Conservation (phyloP, 2,888 invertebrate species). For the Exocentrus adspersus region DNA sequence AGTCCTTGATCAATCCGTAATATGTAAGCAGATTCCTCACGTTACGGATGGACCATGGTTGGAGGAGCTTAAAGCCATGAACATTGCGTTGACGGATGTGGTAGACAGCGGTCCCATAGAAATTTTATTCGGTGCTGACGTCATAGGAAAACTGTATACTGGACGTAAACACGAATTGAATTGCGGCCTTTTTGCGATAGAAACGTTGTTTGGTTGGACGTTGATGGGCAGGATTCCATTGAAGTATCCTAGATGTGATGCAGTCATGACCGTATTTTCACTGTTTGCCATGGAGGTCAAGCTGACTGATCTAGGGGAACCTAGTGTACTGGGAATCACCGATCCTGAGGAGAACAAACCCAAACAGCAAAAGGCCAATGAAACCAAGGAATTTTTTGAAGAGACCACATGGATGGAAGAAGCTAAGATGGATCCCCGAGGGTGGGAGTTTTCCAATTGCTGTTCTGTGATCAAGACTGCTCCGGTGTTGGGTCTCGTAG, state of each 20-base stretch:
- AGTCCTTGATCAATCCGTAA: slow-evolving; percentile 23
- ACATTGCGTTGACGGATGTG: slow-evolving; percentile 10
- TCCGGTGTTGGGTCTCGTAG: slow-evolving; percentile 28
- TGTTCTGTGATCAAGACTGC: too few relatives aligned
- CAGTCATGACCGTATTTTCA: slow-evolving; percentile 4
- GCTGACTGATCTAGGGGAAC: slow-evolving; percentile 47
- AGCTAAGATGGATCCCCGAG: too few relatives aligned
- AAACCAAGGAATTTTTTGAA: slow-evolving; percentile 28
- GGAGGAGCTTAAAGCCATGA: slow-evolving; percentile 6
- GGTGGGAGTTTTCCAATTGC: too few relatives aligned
- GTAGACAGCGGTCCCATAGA: slow-evolving; percentile 2
- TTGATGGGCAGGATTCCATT: slow-evolving; percentile 26
- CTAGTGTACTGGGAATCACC: slow-evolving; percentile 52
- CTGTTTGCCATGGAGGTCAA: slow-evolving; percentile 22
- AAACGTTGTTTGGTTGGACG: slow-evolving; percentile 30
- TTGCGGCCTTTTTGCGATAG: slow-evolving; percentile 31
- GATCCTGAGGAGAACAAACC: slow-evolving; percentile 47
- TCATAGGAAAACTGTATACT: slow-evolving; percentile 29
- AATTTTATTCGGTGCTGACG: slow-evolving; percentile 26
- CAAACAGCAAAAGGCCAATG: neutral
- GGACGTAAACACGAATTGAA: slow-evolving; percentile 27
- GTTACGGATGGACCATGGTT: slow-evolving; percentile 24
- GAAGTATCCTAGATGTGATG: neutral
- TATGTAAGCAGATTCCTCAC: slow-evolving; percentile 20
- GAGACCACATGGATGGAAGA: slow-evolving; percentile 26